A percentile compares a stretch with the other conserved stretches of the same genome.
These are phyloP conservation scores for Chaetophractus vellerosus DNA, from an alignment of 2,797 vertebrate genomes.

Conservation along the genomic window DNA sequence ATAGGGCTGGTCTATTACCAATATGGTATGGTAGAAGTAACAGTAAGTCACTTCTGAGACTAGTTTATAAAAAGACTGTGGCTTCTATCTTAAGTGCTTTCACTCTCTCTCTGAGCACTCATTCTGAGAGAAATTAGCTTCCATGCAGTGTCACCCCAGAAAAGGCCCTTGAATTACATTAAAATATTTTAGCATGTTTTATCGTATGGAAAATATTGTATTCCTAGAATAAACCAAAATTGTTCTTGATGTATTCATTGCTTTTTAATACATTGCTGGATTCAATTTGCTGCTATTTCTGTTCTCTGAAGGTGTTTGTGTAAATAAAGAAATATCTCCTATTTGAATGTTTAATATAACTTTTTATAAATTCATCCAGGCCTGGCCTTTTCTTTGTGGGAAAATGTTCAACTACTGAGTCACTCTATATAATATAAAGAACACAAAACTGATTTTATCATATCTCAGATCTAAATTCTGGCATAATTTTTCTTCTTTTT, in stretches of 20 bases:
- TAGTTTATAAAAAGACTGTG: too few species aligned
- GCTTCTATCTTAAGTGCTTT: too few species aligned
- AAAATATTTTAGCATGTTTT: background rate
- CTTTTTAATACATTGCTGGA: too few species aligned
- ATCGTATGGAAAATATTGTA: background rate
- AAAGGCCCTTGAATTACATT: too few species aligned
- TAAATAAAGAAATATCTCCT: background rate
- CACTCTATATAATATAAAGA: background rate
- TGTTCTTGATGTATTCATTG: background rate
- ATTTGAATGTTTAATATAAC: background rate
- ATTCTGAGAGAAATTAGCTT: background rate
- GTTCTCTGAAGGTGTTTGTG: background rate
- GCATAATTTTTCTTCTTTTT: background rate
- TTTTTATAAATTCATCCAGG: background rate
- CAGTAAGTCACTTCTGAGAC: background rate
- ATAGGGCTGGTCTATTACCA: background rate
- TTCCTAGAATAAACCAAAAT: background rate
- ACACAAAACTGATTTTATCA: background rate
- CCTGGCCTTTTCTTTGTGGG: too few species aligned
- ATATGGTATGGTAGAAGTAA: background rate
- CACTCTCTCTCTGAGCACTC: too few species aligned
- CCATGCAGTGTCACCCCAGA: too few species aligned
- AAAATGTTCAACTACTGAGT: background rate
- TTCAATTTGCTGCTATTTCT: background rate
- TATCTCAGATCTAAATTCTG: background rate